Conservation (phyloP, 2,888 invertebrate species). For the Ormyrus nitidulus region DNA sequence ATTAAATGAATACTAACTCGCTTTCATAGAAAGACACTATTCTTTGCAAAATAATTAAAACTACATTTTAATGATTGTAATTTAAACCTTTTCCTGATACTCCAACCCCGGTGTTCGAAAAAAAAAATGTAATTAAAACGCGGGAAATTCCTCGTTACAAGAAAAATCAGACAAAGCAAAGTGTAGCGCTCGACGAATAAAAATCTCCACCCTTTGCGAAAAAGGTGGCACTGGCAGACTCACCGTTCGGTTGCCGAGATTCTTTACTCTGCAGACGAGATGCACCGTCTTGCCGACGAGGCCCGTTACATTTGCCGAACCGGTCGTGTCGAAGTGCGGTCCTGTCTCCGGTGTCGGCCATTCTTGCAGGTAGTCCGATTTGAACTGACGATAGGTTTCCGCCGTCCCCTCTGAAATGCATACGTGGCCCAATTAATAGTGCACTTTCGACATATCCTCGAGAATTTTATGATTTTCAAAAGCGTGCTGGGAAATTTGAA, state of each 20-base stretch:
- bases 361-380: constrained; percentile 73
- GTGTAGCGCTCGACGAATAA: neutral
- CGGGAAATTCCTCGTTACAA: neutral
- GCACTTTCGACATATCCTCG: neutral
- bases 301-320: constrained; percentile 75
- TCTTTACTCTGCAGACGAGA: constrained; percentile 75
- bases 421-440: constrained; percentile 1
- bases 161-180: neutral
- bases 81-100: too few relatives aligned
- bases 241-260: constrained; percentile 76
- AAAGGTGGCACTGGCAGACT: constrained; percentile 42
- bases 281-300: constrained; percentile 76
- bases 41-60: too few relatives aligned
- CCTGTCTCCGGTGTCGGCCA: constrained; percentile 72
- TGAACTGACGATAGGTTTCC: constrained; percentile 73
- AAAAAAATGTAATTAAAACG: too few relatives aligned
- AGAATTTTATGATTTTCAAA: neutral
- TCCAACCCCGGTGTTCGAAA: too few relatives aligned
- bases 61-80: too few relatives aligned
- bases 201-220: neutral
- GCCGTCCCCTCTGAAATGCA: constrained; percentile 73
- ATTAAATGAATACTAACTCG: too few relatives aligned
- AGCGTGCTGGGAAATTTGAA: neutral
- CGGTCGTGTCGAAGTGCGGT: constrained; percentile 73
- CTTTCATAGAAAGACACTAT: too few relatives aligned